Evolutionary conservation across 2,797 vertebrate genomes (phyloP).

Genomic region (Lycodopsis pacificus): DNA sequence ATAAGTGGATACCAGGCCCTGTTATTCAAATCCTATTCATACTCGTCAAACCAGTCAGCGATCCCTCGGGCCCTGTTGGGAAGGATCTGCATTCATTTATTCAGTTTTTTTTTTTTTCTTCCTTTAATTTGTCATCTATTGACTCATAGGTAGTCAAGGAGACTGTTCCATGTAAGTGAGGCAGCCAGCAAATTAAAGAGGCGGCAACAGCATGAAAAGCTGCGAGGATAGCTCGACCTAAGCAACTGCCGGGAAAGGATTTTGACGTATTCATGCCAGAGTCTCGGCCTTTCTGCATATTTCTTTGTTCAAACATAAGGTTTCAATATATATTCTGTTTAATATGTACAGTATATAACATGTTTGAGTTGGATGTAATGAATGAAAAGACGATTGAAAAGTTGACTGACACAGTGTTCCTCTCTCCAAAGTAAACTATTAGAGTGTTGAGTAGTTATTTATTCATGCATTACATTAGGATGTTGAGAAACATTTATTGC

Average conservation of each 20-base stretch:
- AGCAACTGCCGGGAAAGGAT: background rate
- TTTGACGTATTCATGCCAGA: background rate
- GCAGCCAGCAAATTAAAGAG: slow-evolving; percentile 3
- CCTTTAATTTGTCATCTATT: slow-evolving; percentile 12
- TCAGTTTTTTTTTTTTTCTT: background rate
- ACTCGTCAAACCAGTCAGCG: slow-evolving; percentile 23
- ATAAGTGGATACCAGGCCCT: background rate
- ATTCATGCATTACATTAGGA: background rate
- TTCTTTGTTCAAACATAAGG: background rate
- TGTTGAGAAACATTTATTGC: no score
- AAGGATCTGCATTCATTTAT: slow-evolving; percentile 24
- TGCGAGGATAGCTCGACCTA: background rate
- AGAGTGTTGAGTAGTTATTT: background rate
- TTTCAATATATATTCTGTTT: background rate
- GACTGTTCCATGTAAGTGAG: background rate
- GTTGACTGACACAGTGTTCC: background rate
- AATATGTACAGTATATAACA: background rate
- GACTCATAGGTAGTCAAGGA: slow-evolving; percentile 26
- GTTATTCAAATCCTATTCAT: slow-evolving; percentile 27
- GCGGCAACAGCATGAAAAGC: background rate
- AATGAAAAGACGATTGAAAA: background rate
- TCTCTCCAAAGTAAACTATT: background rate
- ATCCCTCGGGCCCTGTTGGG: background rate
- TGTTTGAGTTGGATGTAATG: background rate
- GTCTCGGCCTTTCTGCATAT: background rate